These are phyloP conservation scores for Punctoribates punctum DNA, from an alignment of 2,888 invertebrate genomes.

Conservation along the genomic window DNA sequence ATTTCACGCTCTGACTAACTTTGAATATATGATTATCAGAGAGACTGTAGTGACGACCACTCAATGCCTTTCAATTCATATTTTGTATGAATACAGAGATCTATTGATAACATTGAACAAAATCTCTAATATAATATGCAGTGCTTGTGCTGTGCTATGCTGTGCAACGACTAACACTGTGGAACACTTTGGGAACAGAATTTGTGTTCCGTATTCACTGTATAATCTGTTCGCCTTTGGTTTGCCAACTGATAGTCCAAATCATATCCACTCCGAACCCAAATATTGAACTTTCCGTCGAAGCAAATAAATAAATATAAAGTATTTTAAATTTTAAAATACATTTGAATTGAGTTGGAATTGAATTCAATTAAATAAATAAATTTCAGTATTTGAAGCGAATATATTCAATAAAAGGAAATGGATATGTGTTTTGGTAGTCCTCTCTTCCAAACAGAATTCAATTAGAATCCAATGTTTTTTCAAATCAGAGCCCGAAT, in stretches of 20 bases:
- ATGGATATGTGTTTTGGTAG: too few relatives aligned
- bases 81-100: conserved; percentile 27
- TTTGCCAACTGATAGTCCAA: background rate
- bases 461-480: background rate
- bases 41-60: background rate
- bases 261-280: background rate
- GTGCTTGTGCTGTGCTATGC: background rate
- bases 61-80: conserved; percentile 13
- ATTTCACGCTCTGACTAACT: background rate
- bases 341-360: too few relatives aligned
- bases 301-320: too few relatives aligned
- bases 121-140: conserved; percentile 13
- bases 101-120: conserved; percentile 10
- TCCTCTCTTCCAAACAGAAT: background rate
- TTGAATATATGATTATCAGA: background rate
- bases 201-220: background rate
- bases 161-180: background rate
- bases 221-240: background rate
- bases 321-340: too few relatives aligned
- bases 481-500: background rate
- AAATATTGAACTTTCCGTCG: too few relatives aligned
- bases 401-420: too few relatives aligned
- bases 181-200: background rate
- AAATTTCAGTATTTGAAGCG: too few relatives aligned
- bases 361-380: too few relatives aligned